phyloP scores from a whole-genome alignment of 2,888 invertebrate species.

The Metellina segmentata region DNA sequence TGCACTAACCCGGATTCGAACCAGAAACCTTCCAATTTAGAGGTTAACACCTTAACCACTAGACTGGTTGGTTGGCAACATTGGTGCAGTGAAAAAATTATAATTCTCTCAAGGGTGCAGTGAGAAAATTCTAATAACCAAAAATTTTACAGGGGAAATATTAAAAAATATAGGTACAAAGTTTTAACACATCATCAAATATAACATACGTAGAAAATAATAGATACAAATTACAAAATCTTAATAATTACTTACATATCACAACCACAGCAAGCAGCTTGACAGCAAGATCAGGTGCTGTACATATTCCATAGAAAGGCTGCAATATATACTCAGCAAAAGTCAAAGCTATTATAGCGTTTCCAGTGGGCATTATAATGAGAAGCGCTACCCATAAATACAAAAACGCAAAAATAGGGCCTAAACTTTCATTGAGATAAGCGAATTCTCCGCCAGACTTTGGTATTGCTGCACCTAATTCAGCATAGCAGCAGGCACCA shows the following conservation, averaged over 20 bases:
- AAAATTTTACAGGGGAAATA: too few relatives aligned
- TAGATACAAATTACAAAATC: not conserved
- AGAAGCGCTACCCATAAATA: constrained; percentile 97
- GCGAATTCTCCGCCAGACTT: constrained; percentile 98
- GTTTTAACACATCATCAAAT: not conserved
- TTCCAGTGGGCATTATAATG: constrained; percentile 90
- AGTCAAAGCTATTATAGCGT: constrained; percentile 93
- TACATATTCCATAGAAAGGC: constrained; percentile 89
- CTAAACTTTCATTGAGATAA: constrained; percentile 95
- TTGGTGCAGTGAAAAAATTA: too few relatives aligned
- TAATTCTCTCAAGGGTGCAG: too few relatives aligned
- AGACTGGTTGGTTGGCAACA: too few relatives aligned
- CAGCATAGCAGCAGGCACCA: constrained; percentile 97
- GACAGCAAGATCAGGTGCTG: constrained; percentile 86
- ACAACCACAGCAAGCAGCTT: constrained; percentile 90
- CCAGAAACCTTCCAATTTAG: too few relatives aligned
- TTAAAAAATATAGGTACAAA: too few relatives aligned
- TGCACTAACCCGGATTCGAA: too few relatives aligned
- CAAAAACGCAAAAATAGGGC: constrained; percentile 93
- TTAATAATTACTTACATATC: constrained; percentile 80
- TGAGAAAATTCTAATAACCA: too few relatives aligned
- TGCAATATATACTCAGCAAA: constrained; percentile 95
- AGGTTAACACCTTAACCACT: too few relatives aligned
- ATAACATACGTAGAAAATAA: not conserved
- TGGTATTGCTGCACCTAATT: constrained; percentile 93